Conservation (phyloP, 2,888 invertebrate genomes). For the Merodon equestris region DNA sequence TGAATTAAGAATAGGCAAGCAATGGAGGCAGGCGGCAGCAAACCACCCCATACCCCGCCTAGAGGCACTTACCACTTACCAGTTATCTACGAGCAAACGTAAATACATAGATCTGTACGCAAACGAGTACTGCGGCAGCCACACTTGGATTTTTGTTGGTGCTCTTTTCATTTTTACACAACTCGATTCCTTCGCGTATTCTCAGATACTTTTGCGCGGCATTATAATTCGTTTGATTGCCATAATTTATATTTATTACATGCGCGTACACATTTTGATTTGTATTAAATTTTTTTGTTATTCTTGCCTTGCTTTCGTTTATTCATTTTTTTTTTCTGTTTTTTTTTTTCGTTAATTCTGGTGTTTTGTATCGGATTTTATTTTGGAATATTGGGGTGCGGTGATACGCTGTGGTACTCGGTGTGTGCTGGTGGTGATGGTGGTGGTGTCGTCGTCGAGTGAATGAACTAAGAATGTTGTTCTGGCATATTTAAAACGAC, state of each 20-base stretch:
- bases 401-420: conserved; percentile 16
- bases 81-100: background rate
- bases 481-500: conserved; percentile 38
- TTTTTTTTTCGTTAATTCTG: conserved; percentile 11
- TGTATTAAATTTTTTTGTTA: conserved; percentile 59
- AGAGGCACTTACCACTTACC: conserved; percentile 27
- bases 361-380: conserved; percentile 27
- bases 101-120: too few species aligned
- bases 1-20: conserved; percentile 54
- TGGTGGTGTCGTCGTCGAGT: conserved; percentile 28
- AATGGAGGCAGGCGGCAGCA: conserved; percentile 53
- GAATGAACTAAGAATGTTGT: conserved; percentile 47
- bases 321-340: conserved; percentile 6
- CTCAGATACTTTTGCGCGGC: conserved; percentile 65
- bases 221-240: conserved; percentile 67
- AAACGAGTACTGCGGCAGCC: conserved; percentile 18
- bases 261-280: conserved; percentile 65
- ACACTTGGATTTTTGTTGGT: conserved; percentile 18
- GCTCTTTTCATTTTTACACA: too few species aligned
- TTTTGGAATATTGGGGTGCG: conserved; percentile 60
- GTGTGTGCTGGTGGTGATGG: too few species aligned
- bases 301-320: conserved; percentile 30
- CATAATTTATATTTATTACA: conserved; percentile 67
- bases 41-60: conserved; percentile 22
- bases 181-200: conserved; percentile 54